phyloP scores from a whole-genome alignment of 2,797 vertebrate genomes.

The Garrulus glandarius region DNA sequence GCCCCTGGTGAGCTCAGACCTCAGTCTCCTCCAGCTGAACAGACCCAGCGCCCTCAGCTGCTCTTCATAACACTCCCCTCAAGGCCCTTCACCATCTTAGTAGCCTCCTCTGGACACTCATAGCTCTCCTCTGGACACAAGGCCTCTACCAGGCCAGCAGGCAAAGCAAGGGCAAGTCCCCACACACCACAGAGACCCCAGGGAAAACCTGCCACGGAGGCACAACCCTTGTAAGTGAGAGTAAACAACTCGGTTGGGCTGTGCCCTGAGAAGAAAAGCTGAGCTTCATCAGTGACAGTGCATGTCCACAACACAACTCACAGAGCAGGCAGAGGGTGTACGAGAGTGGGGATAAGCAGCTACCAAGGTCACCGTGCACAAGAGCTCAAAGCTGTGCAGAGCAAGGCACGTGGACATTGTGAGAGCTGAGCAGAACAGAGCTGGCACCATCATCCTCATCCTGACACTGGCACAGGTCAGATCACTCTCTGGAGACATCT shows the following conservation, averaged over 20 bases:
- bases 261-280: not conserved
- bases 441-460: accelerated
- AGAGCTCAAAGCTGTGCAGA: not conserved
- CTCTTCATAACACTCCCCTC: not conserved
- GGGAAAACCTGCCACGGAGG: not conserved
- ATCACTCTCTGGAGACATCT: not conserved
- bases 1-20: not conserved
- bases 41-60: not conserved
- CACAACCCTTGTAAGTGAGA: not conserved
- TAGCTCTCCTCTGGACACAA: not conserved
- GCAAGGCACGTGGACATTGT: not conserved
- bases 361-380: not conserved
- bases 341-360: not conserved
- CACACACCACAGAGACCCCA: accelerated
- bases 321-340: not conserved
- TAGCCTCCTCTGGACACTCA: not conserved
- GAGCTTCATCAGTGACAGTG: not conserved
- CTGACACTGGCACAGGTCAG: not conserved
- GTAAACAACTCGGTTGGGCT: not conserved
- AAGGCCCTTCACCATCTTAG: not conserved
- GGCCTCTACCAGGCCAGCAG: not conserved
- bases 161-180: not conserved
- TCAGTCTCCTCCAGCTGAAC: not conserved
- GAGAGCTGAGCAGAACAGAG: not conserved
- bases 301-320: not conserved